These are phyloP conservation scores for Catharus fuscescens DNA, from an alignment of 2,113 vertebrate species.

Conservation along the genomic window DNA sequence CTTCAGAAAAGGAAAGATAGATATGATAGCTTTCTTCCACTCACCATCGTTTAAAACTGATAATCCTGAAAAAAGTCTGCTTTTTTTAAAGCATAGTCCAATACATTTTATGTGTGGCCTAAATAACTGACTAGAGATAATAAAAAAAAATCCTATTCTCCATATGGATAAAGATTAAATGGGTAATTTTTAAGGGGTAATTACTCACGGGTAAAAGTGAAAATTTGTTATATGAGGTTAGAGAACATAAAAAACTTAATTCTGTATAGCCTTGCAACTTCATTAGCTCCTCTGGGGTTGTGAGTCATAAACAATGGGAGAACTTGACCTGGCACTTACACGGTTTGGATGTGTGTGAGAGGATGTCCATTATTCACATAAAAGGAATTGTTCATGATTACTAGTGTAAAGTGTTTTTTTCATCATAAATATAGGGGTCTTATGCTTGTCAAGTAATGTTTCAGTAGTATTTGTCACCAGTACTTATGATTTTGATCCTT, in stretches of 20 bases:
- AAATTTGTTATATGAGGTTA: neutral
- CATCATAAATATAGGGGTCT: neutral
- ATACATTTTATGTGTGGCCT: neutral
- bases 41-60: rapidly evolving
- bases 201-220: neutral
- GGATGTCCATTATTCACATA: neutral
- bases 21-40: neutral
- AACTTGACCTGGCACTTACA: neutral
- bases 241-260: neutral
- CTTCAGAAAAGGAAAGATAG: neutral
- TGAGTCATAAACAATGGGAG: neutral
- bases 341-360: neutral
- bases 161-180: neutral
- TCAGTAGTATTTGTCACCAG: neutral
- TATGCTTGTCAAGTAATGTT: neutral
- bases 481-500: neutral
- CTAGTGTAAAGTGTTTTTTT: neutral
- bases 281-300: neutral
- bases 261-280: neutral
- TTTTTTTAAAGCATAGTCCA: neutral
- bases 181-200: neutral
- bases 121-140: neutral
- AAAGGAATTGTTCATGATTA: neutral
- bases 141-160: neutral
- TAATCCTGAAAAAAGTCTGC: neutral